phyloP scores from a whole-genome alignment of 2,888 invertebrate species.

The Tetranychus piercei region DNA sequence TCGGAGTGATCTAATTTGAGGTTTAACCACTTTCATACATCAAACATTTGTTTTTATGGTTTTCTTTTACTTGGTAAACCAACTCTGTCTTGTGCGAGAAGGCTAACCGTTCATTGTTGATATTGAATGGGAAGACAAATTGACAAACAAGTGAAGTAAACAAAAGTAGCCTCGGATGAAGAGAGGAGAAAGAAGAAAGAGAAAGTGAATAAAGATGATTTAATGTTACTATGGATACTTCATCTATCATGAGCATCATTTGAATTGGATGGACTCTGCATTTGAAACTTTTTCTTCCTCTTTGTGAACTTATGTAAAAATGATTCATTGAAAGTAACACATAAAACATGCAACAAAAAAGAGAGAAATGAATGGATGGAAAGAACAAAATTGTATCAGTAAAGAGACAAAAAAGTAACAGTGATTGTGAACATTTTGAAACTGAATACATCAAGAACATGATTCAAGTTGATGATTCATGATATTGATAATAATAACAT shows the following conservation, averaged over 20 bases:
- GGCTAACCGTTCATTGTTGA: not conserved
- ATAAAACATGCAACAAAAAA: not conserved
- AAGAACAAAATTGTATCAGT: not conserved
- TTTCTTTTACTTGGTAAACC: not conserved
- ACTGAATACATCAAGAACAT: not conserved
- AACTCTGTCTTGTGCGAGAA: not conserved
- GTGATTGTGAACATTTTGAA: not conserved
- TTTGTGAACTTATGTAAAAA: not conserved
- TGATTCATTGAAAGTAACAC: not conserved
- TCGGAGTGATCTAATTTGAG: too few species aligned
- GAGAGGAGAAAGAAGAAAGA: not conserved
- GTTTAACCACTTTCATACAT: too few species aligned
- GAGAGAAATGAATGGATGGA: not conserved
- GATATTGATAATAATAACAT: not conserved
- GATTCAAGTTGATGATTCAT: not conserved
- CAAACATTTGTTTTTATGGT: too few species aligned
- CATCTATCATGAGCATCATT: not conserved
- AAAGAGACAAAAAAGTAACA: too few species aligned
- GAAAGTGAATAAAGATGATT: not conserved
- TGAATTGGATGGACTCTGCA: not conserved
- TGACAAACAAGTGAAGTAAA: not conserved
- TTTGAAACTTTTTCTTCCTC: not conserved
- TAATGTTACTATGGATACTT: not conserved
- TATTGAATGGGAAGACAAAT: not conserved
- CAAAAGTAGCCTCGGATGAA: not conserved